A percentile compares a stretch with the other conserved stretches of the same genome.
phyloP scores from a whole-genome alignment of 2,888 invertebrate species.

The Agrotis ipsilon region DNA sequence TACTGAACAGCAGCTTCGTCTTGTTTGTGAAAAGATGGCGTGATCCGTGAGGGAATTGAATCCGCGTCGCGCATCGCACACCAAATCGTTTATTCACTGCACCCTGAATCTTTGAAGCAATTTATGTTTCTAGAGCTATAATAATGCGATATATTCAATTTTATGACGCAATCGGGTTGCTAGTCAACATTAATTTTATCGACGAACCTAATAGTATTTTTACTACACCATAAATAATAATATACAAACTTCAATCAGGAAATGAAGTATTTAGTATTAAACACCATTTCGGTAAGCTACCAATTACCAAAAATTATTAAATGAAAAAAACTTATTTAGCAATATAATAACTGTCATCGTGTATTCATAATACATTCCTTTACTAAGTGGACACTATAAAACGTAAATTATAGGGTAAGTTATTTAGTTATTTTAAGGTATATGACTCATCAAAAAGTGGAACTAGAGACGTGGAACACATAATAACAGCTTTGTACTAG shows the following conservation, averaged over 20 bases:
- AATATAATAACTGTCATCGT: slow-evolving; percentile 28
- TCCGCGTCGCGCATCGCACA: too few species aligned
- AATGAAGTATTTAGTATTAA: slow-evolving; percentile 13
- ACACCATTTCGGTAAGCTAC: slow-evolving; percentile 3
- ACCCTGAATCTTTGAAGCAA: too few species aligned
- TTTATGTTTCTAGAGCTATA: too few species aligned
- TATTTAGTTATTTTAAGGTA: slow-evolving; percentile 1
- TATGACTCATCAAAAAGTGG: slow-evolving; percentile 32
- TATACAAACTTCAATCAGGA: background rate
- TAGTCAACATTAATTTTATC: too few species aligned
- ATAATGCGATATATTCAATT: too few species aligned
- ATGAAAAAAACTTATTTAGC: slow-evolving; percentile 10
- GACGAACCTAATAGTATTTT: background rate
- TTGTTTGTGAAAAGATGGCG: too few species aligned
- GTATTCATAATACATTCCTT: slow-evolving; percentile 11
- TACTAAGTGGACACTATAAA: slow-evolving; percentile 25
- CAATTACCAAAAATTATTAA: slow-evolving; percentile 1
- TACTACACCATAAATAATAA: slow-evolving; percentile 9
- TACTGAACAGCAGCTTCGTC: too few species aligned
- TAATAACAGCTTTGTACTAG: background rate
- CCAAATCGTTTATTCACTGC: too few species aligned
- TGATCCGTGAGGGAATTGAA: too few species aligned
- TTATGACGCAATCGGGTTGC: too few species aligned
- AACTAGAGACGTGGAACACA: background rate
- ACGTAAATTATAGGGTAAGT: slow-evolving; percentile 5